phyloP scores from a whole-genome alignment of 2,113 vertebrate species.

The Aegotheles bennettii region DNA sequence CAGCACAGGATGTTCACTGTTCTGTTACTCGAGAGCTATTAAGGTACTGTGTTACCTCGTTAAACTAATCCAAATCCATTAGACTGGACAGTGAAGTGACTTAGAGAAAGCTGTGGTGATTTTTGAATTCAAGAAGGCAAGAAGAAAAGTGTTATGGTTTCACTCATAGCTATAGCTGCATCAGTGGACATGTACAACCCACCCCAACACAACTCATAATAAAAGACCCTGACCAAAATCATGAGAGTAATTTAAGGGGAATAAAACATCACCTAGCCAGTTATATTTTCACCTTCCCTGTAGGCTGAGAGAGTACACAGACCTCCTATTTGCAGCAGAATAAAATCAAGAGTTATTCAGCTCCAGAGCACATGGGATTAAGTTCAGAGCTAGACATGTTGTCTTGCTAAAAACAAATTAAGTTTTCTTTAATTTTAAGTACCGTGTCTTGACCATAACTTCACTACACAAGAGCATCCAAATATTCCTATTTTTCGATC shows the following conservation, averaged over 20 bases:
- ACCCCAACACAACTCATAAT: background rate
- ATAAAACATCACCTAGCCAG: background rate
- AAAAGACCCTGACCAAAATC: background rate
- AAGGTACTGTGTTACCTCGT: background rate
- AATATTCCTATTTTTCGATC: background rate
- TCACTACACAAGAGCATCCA: background rate
- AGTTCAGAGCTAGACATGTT: background rate
- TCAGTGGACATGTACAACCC: background rate
- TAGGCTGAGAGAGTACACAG: background rate
- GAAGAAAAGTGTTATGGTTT: background rate
- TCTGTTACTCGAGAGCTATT: background rate
- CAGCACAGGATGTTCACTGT: background rate
- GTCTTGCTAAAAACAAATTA: background rate
- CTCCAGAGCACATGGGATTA: background rate
- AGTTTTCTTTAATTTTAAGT: background rate
- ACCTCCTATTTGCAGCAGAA: background rate
- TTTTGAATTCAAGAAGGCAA: background rate
- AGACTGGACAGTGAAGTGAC: background rate
- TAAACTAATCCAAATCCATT: background rate
- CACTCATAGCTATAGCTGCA: background rate
- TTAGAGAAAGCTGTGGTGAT: background rate
- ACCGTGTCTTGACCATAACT: background rate
- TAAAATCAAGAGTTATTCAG: background rate
- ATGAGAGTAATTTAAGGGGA: background rate
- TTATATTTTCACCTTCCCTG: slow-evolving; percentile 17